Percentiles rank a stretch among this genome's conserved stretches.
Conservation (phyloP, 2,888 invertebrate species). For the Ceriagrion tenellum region DNA sequence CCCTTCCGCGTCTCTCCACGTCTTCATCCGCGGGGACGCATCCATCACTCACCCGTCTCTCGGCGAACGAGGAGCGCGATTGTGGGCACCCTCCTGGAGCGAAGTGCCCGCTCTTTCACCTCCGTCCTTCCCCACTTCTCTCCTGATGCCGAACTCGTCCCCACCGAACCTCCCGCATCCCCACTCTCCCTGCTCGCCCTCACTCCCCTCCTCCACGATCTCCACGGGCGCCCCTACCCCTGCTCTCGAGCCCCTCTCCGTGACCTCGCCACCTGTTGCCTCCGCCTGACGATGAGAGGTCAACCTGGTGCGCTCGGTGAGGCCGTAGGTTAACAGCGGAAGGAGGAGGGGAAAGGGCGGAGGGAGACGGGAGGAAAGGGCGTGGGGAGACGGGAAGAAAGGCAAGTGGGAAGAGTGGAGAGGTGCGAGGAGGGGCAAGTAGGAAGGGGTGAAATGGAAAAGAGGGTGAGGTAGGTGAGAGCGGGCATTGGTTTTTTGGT, state of each 20-base stretch:
- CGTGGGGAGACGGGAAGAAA: neutral
- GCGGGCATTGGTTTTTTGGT: slow-evolving; percentile 11
- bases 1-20: neutral
- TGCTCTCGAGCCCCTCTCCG: slow-evolving; percentile 31
- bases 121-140: neutral
- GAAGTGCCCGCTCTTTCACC: slow-evolving; percentile 1
- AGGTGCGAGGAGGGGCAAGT: neutral
- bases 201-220: neutral
- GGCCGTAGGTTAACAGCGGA: slow-evolving; percentile 26
- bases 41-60: neutral
- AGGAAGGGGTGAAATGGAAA: neutral
- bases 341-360: neutral
- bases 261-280: slow-evolving; percentile 68
- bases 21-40: neutral
- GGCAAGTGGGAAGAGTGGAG: slow-evolving; percentile 13
- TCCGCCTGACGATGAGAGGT: slow-evolving; percentile 55
- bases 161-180: neutral
- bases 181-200: neutral
- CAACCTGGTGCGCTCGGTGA: slow-evolving; percentile 42
- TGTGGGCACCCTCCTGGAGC: slow-evolving; percentile 17
- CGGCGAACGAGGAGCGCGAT: neutral
- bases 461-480: neutral
- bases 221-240: neutral
- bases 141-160: neutral
- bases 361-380: neutral